phyloP scores from a whole-genome alignment of 2,797 vertebrate genomes.

The Circus cinereus region DNA sequence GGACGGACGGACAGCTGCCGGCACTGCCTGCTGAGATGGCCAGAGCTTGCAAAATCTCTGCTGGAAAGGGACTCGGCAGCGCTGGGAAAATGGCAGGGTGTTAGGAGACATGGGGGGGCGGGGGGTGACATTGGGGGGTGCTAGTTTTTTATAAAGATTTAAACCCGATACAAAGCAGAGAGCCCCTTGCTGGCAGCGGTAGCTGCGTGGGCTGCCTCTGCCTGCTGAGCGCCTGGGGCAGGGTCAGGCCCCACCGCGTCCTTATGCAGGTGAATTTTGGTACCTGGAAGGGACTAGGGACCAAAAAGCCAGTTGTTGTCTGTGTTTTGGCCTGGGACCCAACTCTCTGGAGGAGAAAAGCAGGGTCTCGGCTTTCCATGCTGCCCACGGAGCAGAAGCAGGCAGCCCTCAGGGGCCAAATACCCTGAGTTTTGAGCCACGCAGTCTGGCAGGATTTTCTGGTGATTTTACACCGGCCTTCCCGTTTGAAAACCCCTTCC shows the following conservation, averaged over 20 bases:
- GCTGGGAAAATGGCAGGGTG: not conserved
- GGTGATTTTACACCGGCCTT: conserved; percentile 25
- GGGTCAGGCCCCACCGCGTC: not conserved
- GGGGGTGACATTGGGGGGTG: too few species aligned
- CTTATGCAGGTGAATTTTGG: not conserved
- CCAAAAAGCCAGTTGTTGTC: not conserved
- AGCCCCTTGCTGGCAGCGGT: not conserved
- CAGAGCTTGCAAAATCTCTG: not conserved
- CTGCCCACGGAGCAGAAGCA: not conserved
- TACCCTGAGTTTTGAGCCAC: not conserved
- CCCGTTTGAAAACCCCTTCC: not conserved
- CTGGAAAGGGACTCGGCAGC: conserved; percentile 37
- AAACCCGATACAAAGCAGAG: not conserved
- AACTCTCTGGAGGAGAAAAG: not conserved
- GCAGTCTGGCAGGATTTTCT: not conserved
- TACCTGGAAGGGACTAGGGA: not conserved
- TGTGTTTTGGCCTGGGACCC: not conserved
- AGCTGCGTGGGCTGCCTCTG: not conserved
- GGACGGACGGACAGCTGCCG: not conserved
- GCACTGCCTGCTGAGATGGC: not conserved
- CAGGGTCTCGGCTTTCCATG: not conserved
- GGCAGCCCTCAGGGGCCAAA: not conserved
- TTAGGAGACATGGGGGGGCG: accelerated
- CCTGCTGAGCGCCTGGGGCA: not conserved
- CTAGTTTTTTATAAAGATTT: conserved; percentile 28